Evolutionary conservation across 2,888 invertebrate species (phyloP).

Genomic region (Tetropium fuscum): DNA sequence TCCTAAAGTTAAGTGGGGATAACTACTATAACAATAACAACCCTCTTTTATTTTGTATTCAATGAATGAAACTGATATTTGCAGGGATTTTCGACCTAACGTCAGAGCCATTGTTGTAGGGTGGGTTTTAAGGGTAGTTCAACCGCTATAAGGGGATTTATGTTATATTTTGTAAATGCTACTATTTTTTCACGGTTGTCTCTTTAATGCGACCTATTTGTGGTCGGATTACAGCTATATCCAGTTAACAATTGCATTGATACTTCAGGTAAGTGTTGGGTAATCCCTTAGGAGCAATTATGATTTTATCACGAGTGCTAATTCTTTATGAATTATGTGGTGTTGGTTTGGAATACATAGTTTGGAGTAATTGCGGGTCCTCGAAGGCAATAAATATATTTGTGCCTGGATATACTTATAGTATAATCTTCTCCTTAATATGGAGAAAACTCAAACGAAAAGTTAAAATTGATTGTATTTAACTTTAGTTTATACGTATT

Average conservation of each 20-base stretch:
- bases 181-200: constrained; percentile 63
- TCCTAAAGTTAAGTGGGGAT: constrained; percentile 61
- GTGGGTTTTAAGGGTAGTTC: constrained; percentile 45
- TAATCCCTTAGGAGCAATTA: constrained; percentile 10
- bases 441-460: too few species aligned
- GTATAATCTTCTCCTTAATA: too few species aligned
- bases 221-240: constrained; percentile 56
- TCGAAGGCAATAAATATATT: too few species aligned
- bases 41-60: constrained; percentile 60
- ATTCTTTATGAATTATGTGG: neutral
- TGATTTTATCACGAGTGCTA: neutral
- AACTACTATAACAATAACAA: constrained; percentile 63
- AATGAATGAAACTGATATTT: constrained; percentile 63
- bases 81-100: constrained; percentile 57
- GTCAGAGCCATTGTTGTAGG: constrained; percentile 42
- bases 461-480: too few species aligned
- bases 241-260: constrained; percentile 10
- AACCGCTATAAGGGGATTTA: constrained; percentile 49
- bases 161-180: constrained; percentile 56
- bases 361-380: too few species aligned
- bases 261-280: constrained; percentile 15
- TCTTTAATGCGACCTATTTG: constrained; percentile 57
- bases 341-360: too few species aligned
- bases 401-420: too few species aligned
- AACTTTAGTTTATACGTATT: too few species aligned